Conservation (phyloP, 2,888 invertebrate genomes). For the Xestia rhomboidea region DNA sequence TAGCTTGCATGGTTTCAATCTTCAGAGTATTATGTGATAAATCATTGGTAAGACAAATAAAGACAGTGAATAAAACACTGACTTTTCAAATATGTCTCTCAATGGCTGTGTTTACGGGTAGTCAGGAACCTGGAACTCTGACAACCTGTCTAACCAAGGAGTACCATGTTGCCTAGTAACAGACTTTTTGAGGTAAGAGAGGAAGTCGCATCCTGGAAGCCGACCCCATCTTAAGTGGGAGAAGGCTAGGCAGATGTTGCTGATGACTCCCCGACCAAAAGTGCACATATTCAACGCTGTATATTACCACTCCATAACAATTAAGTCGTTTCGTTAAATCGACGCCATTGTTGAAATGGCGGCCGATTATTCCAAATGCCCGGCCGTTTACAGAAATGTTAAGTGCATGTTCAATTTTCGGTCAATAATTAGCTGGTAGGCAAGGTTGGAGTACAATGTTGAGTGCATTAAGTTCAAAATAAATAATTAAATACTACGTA, state of each 20-base stretch:
- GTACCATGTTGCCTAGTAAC: not conserved
- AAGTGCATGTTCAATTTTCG: constrained; percentile 44
- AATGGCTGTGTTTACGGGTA: not conserved
- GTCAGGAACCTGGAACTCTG: not conserved
- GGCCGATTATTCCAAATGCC: constrained; percentile 25
- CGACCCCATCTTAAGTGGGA: not conserved
- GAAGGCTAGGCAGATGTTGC: not conserved
- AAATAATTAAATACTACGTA: not conserved
- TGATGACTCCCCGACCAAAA: constrained; percentile 12
- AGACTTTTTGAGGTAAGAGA: not conserved
- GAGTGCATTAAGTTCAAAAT: not conserved
- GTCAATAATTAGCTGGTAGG: constrained; percentile 33
- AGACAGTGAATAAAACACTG: not conserved
- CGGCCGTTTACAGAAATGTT: constrained; percentile 17
- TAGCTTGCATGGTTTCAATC: not conserved
- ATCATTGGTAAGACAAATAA: not conserved
- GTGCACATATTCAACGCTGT: constrained; percentile 2
- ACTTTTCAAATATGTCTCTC: not conserved
- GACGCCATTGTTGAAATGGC: constrained; percentile 43
- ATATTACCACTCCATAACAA: constrained; percentile 48
- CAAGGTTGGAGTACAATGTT: not conserved
- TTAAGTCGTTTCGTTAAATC: constrained; percentile 43
- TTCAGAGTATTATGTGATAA: not conserved
- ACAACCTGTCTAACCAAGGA: not conserved
- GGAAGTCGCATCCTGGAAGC: not conserved